Evolutionary conservation across 92 coral and sea anemone species (phyloP).

Genomic region (Porites divaricata): DNA sequence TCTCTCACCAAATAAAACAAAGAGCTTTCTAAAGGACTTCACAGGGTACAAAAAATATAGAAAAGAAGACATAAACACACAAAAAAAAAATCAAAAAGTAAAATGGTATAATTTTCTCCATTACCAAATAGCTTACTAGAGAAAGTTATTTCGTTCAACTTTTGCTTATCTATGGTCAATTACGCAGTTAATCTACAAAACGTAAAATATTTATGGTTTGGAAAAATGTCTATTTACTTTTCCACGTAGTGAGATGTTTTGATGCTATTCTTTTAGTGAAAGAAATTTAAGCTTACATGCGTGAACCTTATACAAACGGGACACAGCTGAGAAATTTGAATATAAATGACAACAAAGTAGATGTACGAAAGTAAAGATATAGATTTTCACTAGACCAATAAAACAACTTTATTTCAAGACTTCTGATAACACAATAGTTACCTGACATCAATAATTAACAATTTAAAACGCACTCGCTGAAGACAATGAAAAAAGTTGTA

Average conservation of each 20-base stretch:
- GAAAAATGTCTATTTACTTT: neutral
- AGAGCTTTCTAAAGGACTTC: neutral
- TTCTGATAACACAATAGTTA: conserved; percentile 21
- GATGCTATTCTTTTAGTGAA: neutral
- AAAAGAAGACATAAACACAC: conserved; percentile 7
- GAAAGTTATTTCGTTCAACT: neutral
- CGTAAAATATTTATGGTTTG: conserved; percentile 33
- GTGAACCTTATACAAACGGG: neutral
- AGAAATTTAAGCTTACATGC: neutral
- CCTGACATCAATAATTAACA: conserved; percentile 32
- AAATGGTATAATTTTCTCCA: neutral
- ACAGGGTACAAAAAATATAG: neutral
- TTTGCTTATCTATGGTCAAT: neutral
- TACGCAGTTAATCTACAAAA: conserved; percentile 16
- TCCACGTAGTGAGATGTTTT: conserved; percentile 2
- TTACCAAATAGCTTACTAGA: neutral
- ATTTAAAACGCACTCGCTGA: conserved; percentile 14
- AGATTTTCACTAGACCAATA: neutral
- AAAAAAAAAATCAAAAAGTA: neutral
- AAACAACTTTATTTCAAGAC: neutral
- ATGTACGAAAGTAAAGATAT: neutral
- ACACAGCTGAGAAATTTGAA: no score
- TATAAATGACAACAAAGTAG: neutral
- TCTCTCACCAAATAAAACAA: conserved; percentile 3
- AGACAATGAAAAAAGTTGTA: conserved; percentile 13